Conservation (phyloP, 2,113 vertebrate genomes). For the Prietella phreatophila region DNA sequence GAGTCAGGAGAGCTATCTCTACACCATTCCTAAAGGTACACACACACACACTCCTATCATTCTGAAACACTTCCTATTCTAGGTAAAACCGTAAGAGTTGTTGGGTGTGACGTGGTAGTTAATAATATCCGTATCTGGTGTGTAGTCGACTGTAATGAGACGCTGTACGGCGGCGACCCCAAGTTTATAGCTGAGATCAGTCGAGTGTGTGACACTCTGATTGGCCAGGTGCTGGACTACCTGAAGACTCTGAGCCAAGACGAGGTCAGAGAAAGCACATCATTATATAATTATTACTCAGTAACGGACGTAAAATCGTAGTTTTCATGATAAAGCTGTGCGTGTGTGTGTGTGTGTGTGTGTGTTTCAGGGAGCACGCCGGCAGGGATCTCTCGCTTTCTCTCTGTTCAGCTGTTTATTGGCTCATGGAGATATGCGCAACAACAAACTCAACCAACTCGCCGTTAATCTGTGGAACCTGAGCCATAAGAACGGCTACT, state of each 20-base stretch:
- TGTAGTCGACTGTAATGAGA: constrained; percentile 93
- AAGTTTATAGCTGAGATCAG: constrained; percentile 93
- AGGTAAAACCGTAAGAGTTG: not conserved
- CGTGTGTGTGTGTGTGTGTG: constrained; percentile 23
- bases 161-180: constrained; percentile 91
- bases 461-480: constrained; percentile 93
- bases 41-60: not conserved
- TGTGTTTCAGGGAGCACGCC: constrained; percentile 72
- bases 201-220: constrained; percentile 89
- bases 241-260: constrained; percentile 87
- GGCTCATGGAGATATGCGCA: constrained; percentile 87
- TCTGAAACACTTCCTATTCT: not conserved
- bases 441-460: constrained; percentile 94
- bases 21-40: constrained; percentile 70
- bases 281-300: not conserved
- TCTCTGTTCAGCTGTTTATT: constrained; percentile 88
- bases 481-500: constrained; percentile 89
- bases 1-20: constrained; percentile 86
- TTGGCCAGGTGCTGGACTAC: constrained; percentile 91
- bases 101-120: not conserved
- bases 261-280: constrained; percentile 73
- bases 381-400: constrained; percentile 84
- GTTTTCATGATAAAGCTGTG: not conserved
- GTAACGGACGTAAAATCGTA: not conserved
- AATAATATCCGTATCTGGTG: not conserved